Percentiles rank a stretch among this genome's conserved stretches.
Evolutionary conservation across 2,888 invertebrate genomes (phyloP).

Genomic region (Dynastes grantii): DNA sequence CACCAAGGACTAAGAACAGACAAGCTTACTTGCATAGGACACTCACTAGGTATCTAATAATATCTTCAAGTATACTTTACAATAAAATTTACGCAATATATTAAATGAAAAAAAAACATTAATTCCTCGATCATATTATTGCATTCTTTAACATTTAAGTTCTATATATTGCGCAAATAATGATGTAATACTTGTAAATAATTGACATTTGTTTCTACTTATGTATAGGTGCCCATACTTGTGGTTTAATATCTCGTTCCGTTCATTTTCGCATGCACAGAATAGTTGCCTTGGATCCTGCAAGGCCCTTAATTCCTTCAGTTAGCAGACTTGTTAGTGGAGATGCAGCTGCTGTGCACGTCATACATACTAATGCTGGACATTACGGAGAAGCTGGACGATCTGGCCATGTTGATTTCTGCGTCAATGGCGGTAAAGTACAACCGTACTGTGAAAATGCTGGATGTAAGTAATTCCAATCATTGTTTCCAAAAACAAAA

Average conservation of each 20-base stretch:
- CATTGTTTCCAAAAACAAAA: neutral
- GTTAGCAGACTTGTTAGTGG: slow-evolving; percentile 80
- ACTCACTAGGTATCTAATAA: slow-evolving; percentile 71
- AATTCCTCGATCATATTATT: too few relatives aligned
- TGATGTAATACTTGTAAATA: neutral
- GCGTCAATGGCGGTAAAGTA: slow-evolving; percentile 83
- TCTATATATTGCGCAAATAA: neutral
- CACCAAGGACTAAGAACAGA: slow-evolving; percentile 79
- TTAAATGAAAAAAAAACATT: too few relatives aligned
- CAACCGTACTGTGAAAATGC: slow-evolving; percentile 85
- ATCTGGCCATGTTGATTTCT: slow-evolving; percentile 85
- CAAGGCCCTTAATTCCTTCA: slow-evolving; percentile 80
- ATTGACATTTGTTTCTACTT: neutral
- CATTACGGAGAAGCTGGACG: slow-evolving; percentile 84
- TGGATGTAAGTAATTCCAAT: slow-evolving; percentile 73
- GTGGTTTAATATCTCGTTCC: slow-evolving; percentile 83
- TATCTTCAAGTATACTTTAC: neutral
- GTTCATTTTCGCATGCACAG: slow-evolving; percentile 81
- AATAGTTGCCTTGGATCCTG: slow-evolving; percentile 84
- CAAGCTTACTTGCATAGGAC: slow-evolving; percentile 83
- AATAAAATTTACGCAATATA: neutral
- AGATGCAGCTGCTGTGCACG: slow-evolving; percentile 84
- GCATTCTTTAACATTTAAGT: too few relatives aligned
- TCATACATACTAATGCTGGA: slow-evolving; percentile 86
- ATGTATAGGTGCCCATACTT: slow-evolving; percentile 79